These are phyloP conservation scores for Enteromius fasciolatus DNA, from an alignment of 2,797 vertebrate species.

Conservation along the genomic window DNA sequence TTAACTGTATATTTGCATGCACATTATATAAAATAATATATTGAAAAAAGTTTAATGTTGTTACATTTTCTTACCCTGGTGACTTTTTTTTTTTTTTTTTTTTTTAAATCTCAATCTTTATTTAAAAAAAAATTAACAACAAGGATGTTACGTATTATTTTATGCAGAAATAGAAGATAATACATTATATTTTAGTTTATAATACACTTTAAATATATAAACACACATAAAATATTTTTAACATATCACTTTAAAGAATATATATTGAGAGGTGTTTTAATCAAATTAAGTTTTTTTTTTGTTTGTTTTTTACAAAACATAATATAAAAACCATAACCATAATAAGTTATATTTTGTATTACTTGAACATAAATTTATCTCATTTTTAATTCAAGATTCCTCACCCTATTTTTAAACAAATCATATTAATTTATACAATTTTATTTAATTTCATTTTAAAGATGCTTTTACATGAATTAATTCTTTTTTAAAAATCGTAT, in stretches of 20 bases:
- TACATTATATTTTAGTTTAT: background rate
- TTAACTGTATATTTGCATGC: background rate
- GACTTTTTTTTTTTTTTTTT: too few relatives aligned
- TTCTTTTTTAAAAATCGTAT: background rate
- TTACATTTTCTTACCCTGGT: background rate
- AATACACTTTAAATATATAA: background rate
- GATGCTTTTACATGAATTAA: background rate
- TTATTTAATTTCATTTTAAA: background rate
- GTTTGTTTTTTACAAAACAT: background rate
- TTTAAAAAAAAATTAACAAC: too few relatives aligned
- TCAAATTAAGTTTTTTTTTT: background rate
- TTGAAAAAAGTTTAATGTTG: background rate
- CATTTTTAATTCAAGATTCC: background rate
- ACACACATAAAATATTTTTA: background rate
- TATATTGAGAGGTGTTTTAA: background rate
- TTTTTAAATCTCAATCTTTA: too few relatives aligned
- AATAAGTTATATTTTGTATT: background rate
- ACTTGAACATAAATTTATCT: background rate
- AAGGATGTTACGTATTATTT: background rate
- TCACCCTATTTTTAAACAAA: background rate
- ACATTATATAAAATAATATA: background rate
- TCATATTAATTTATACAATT: background rate
- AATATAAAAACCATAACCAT: background rate
- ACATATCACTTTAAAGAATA: background rate
- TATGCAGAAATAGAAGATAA: background rate